A percentile compares a stretch with the other conserved stretches of the same genome.
phyloP scores from a whole-genome alignment of 2,888 invertebrate species.

The Microctonus hyperodae region DNA sequence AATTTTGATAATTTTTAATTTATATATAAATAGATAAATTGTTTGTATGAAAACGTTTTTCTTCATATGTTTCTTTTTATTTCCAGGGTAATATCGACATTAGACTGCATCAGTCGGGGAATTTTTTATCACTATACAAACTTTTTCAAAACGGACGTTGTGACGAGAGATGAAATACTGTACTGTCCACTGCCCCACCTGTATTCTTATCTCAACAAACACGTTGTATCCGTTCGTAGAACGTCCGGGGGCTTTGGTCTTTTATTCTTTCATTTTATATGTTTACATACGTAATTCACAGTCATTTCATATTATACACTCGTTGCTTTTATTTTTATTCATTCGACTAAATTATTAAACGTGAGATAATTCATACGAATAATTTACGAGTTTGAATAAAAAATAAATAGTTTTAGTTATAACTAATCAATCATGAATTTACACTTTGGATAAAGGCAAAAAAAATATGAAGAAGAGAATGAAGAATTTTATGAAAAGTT shows the following conservation, averaged over 20 bases:
- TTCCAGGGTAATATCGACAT: not conserved
- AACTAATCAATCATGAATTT: not conserved
- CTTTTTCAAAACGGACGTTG: slow-evolving; percentile 43
- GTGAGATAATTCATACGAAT: too few relatives aligned
- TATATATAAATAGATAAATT: too few relatives aligned
- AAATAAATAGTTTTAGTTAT: too few relatives aligned
- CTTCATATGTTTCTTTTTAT: not conserved
- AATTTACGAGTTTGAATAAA: too few relatives aligned
- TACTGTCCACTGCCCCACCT: slow-evolving; percentile 61
- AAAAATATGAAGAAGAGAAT: too few relatives aligned
- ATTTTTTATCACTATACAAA: slow-evolving; percentile 55
- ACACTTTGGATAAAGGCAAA: not conserved
- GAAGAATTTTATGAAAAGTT: not conserved
- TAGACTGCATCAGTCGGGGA: not conserved
- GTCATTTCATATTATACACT: not conserved
- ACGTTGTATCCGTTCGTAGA: slow-evolving; percentile 51
- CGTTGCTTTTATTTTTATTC: too few relatives aligned
- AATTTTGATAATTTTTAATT: too few relatives aligned
- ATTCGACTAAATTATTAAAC: too few relatives aligned
- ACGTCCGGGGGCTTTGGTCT: slow-evolving; percentile 37
- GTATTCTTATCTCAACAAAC: slow-evolving; percentile 61
- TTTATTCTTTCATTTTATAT: slow-evolving; percentile 3
- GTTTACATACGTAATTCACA: not conserved
- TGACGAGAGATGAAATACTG: slow-evolving; percentile 56
- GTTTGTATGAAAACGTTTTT: too few relatives aligned